Base-by-base conservation (phyloP, 2,888 invertebrate species). In the Phyllotreta striolata region DNA sequence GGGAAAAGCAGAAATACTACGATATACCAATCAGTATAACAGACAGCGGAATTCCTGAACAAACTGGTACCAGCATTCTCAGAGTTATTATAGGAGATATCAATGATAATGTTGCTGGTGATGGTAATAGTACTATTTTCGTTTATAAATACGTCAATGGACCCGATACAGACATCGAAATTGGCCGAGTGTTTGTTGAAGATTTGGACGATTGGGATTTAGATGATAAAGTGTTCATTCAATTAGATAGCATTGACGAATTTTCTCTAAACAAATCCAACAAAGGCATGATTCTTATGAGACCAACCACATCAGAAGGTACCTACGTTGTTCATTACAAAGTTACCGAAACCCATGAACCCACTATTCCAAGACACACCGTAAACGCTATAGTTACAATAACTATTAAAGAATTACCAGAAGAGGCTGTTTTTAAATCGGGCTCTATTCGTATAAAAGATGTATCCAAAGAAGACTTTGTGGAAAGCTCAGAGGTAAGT, bases 161-260 rank as follows among this genome's bases (percentile, higher is more conserved):
- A 66, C 87, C 90, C 72, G 88, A 90, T 0, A 91, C 91, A 0
- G 88, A 91, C 68, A 91, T 91, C 0, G 89, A 91, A 70, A 95
- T 98, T 63, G 98, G 98, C 0, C 86, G 94, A 0, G 95, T 95
- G 0, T 98, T 92, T 82, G 98, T 98, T 0, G 88, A 93, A 46
- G 98, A 99, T 82, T 87, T 89, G 0, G 99, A 99, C 77, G 98
- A 98, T 79, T 98, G 98, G 98, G 98, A 99, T 81, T 82, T 96
- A 54, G 89, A 88, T 0, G 96, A 98, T 81, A 99, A 99, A 82
- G 82, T 85, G 9, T 99, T 96, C 79, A 54, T 72, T 6, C 85
- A 84, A 66, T 82, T 85, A 1, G 81, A 82, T 59, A 86, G 88
- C 69, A 85, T 87, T 35, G 72, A 76, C 6, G 86, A 88, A 74